A percentile compares a stretch with the other conserved stretches of the same genome.
Evolutionary conservation across 1,140 invertebrate species (phyloP).

Genomic region (Euura saliciscinereae): DNA sequence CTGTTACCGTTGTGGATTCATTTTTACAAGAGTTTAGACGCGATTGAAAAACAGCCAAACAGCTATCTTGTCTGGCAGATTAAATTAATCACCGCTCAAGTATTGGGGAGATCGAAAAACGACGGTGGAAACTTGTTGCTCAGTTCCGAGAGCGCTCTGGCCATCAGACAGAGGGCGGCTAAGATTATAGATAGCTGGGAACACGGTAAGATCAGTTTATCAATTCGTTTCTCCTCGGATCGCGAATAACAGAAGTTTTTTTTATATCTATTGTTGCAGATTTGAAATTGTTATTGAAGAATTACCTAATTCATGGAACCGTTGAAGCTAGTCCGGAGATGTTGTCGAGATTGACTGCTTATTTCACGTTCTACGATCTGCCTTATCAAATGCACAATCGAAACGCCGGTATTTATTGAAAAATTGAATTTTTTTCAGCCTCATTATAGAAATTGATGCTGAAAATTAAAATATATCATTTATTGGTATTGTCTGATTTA

Average conservation of each 20-base stretch:
- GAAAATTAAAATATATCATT: background rate
- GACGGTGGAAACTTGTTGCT: constrained; percentile 48
- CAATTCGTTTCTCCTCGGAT: constrained; percentile 22
- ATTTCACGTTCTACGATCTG: constrained; percentile 68
- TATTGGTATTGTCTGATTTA: background rate
- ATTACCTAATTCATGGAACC: constrained; percentile 53
- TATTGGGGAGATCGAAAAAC: constrained; percentile 44
- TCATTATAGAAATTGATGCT: no score
- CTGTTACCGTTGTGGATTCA: constrained; percentile 76
- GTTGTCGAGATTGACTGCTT: constrained; percentile 60
- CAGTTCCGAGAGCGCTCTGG: constrained; percentile 57
- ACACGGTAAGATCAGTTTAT: constrained; percentile 38
- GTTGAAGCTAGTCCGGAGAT: constrained; percentile 41
- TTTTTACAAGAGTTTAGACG: constrained; percentile 68
- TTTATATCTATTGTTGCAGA: constrained; percentile 31
- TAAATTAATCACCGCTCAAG: constrained; percentile 64
- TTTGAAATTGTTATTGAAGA: constrained; percentile 54
- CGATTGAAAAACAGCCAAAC: constrained; percentile 49
- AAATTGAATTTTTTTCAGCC: no score
- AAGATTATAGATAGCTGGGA: constrained; percentile 65
- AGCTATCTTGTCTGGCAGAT: constrained; percentile 70
- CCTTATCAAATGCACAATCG: constrained; percentile 39
- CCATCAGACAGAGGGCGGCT: constrained; percentile 64
- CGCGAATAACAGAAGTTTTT: constrained; percentile 19
- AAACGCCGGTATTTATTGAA: background rate